Evolutionary conservation across 2,113 vertebrate species (phyloP), one percentile per base, ranked within the genome.

Genomic region (Amblyornis subalaris): DNA sequence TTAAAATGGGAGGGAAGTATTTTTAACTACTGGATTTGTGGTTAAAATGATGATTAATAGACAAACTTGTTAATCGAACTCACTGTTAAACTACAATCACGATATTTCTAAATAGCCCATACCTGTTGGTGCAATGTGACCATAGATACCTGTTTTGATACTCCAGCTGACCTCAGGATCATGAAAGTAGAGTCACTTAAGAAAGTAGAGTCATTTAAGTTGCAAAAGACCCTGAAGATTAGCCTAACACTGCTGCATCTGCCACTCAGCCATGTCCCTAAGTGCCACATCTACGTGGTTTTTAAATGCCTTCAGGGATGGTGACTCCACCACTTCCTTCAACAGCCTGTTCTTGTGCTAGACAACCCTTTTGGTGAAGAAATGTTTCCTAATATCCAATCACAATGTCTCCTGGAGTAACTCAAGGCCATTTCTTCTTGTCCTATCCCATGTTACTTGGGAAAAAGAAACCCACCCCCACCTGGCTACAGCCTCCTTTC

Each of bases 401-500:
- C 10, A 36, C 29, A 75, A 71, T 21, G 3, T 55, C 16, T 15
- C 10, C 12, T 79, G 26, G 42, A 15, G 2, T 47, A 84, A 42
- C 47, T 31, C 51, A 19, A 61, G 57, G 45, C 35, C 15, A 24
- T 36, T 67, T 79, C 15, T 47, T 61, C 19, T 67, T 61, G 12
- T 80, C 18, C 31, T 79, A 4, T 67, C 31, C 28, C 19, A 28
- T 67, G 7, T 85, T 35, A 61, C 26, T 18, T 54, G 7, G 25
- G 31, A 31, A 36, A 23, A 48, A 33, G 40, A 67, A 65, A 8
- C 11, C 1, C 3, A 22, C 7, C 2, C 16, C 8, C 11, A 6
- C 8, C 21, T 85, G 2, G 0, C 42, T 72, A 0, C 4, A 51
- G 0, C 14, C 15, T 75, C 14, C 4, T 61, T 47, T 50, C 45